These are phyloP conservation scores for Schrankia costaestrigalis DNA, from an alignment of 2,888 invertebrate species.

Conservation along the genomic window DNA sequence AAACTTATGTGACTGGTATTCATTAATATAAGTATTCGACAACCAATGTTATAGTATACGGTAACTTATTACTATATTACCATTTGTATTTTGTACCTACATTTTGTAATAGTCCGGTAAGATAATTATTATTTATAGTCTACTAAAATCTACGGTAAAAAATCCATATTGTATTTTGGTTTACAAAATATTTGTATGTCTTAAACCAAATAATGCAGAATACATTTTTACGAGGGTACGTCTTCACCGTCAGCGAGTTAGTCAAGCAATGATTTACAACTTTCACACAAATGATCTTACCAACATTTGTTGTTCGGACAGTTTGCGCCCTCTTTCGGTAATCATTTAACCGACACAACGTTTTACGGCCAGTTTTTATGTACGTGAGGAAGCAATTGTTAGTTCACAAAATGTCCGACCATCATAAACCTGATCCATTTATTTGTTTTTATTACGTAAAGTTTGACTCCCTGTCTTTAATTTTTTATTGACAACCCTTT, in stretches of 20 bases:
- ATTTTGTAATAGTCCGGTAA: too few relatives aligned
- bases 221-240: too few relatives aligned
- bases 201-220: too few relatives aligned
- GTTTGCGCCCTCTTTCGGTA: slow-evolving; percentile 37
- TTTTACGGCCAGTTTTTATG: slow-evolving; percentile 59
- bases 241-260: slow-evolving; percentile 13
- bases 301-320: slow-evolving; percentile 12
- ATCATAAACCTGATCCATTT: slow-evolving; percentile 38
- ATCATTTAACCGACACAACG: slow-evolving; percentile 45
- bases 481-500: slow-evolving; percentile 59
- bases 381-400: slow-evolving; percentile 70
- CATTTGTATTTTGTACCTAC: too few relatives aligned
- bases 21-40: too few relatives aligned
- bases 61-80: too few relatives aligned
- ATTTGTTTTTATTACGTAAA: slow-evolving; percentile 37
- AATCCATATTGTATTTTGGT: too few relatives aligned
- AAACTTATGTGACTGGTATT: too few relatives aligned
- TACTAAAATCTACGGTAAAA: too few relatives aligned
- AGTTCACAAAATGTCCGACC: slow-evolving; percentile 47
- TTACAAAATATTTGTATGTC: too few relatives aligned
- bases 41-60: too few relatives aligned
- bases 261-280: slow-evolving; percentile 17
- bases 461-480: slow-evolving; percentile 48
- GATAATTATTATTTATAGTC: too few relatives aligned
- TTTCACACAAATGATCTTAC: slow-evolving; percentile 13